phyloP scores from a whole-genome alignment of 2,888 invertebrate species.

The Eristalis pertinax region DNA sequence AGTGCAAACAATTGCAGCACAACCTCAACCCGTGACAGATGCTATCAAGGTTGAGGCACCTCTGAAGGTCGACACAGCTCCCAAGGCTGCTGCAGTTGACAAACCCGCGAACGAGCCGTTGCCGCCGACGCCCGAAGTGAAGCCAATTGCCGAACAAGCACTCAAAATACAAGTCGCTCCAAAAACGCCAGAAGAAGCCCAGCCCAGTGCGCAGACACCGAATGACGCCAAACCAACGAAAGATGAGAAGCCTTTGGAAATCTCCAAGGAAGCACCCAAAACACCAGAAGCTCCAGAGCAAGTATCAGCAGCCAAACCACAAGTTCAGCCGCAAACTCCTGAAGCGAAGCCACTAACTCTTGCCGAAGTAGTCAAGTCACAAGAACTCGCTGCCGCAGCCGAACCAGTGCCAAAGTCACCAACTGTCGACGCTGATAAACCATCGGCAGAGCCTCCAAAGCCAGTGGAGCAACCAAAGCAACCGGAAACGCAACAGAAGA shows the following conservation, averaged over 20 bases:
- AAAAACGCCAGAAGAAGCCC: conserved; percentile 95
- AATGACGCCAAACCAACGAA: not conserved
- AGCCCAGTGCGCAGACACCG: conserved; percentile 82
- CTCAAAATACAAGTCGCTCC: conserved; percentile 92
- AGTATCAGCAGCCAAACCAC: conserved; percentile 43
- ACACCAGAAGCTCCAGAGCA: conserved; percentile 35
- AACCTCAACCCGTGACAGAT: conserved; percentile 84
- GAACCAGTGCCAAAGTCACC: conserved; percentile 36
- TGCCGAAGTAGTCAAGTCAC: conserved; percentile 55
- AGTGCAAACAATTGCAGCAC: conserved; percentile 77
- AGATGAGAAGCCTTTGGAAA: not conserved
- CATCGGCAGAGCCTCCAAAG: conserved; percentile 7
- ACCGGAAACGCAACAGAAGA: conserved; percentile 31
- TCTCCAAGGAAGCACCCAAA: conserved; percentile 88
- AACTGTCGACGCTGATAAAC: conserved; percentile 4
- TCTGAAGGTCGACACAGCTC: conserved; percentile 77
- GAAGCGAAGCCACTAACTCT: conserved; percentile 61
- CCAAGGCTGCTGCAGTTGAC: not conserved
- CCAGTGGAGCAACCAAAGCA: conserved; percentile 11
- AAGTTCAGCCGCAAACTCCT: conserved; percentile 17
- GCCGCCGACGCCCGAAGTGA: not conserved
- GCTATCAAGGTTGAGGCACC: conserved; percentile 93
- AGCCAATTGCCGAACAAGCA: conserved; percentile 17
- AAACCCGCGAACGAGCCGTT: not conserved
- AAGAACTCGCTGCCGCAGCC: conserved; percentile 44